Conservation (phyloP, 2,797 vertebrate species). For the Apodemus agrarius region DNA sequence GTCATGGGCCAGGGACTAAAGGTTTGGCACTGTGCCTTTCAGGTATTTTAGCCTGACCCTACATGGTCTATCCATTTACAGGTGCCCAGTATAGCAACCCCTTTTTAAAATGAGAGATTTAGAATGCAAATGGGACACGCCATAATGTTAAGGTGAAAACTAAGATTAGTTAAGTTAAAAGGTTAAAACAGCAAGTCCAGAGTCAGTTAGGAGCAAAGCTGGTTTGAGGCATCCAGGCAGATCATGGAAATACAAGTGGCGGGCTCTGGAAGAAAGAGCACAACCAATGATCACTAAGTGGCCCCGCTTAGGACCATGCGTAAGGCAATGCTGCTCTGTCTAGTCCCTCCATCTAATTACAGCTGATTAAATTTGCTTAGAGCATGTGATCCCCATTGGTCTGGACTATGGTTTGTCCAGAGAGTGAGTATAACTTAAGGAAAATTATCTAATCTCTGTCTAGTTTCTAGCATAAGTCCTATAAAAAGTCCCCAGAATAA, state of each 20-base stretch:
- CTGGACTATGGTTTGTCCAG: not conserved
- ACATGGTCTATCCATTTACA: not conserved
- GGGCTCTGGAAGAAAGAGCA: not conserved
- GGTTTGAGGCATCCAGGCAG: not conserved
- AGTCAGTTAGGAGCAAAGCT: not conserved
- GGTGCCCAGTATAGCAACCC: not conserved
- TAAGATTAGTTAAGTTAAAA: not conserved
- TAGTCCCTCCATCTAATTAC: not conserved
- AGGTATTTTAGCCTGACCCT: not conserved
- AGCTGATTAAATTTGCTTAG: not conserved
- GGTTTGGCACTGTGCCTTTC: not conserved
- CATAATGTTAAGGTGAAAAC: not conserved
- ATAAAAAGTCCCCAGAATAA: not conserved
- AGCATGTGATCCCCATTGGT: not conserved
- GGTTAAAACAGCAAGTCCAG: not conserved
- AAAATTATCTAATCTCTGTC: too few species aligned
- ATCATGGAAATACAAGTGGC: not conserved
- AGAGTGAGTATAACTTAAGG: too few species aligned
- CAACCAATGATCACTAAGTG: not conserved
- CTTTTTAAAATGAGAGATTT: conserved; percentile 9
- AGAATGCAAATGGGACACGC: not conserved
- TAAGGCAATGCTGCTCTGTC: too few species aligned
- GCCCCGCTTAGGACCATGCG: too few species aligned
- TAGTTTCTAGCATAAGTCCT: not conserved
- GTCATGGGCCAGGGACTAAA: not conserved